phyloP scores from a whole-genome alignment of 2,888 invertebrate species.

The Drosophila differens region DNA sequence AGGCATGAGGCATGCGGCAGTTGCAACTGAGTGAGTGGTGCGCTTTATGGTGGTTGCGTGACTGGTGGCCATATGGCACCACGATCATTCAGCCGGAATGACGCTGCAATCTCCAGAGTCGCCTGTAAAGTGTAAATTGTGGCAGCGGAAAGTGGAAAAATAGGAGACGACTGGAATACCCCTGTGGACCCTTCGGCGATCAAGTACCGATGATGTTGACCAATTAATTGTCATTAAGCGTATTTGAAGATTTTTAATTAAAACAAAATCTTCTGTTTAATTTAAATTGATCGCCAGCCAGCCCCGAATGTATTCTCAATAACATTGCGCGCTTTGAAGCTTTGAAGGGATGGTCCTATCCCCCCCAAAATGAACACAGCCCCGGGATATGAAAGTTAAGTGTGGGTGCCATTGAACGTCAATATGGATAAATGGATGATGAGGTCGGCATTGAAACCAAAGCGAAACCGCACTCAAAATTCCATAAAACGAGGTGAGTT shows the following conservation, averaged over 20 bases:
- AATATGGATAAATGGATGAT: constrained; percentile 25
- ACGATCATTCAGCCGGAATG: constrained; percentile 41
- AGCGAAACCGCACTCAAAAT: constrained; percentile 37
- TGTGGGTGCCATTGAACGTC: constrained; percentile 42
- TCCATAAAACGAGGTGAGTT: constrained; percentile 23
- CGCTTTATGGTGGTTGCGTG: constrained; percentile 75
- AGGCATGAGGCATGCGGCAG: neutral
- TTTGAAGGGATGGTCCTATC: constrained; percentile 1
- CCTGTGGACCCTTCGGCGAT: constrained; percentile 22
- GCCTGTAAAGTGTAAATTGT: constrained; percentile 48
- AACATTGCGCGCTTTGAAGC: constrained; percentile 44
- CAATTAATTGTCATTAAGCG: constrained; percentile 82
- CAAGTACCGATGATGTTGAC: constrained; percentile 66
- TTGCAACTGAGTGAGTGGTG: constrained; percentile 24
- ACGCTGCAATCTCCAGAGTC: constrained; percentile 45
- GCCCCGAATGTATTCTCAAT: constrained; percentile 53
- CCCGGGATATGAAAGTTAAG: neutral
- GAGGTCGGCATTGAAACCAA: constrained; percentile 57
- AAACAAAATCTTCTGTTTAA: constrained; percentile 79
- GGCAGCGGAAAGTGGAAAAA: constrained; percentile 28
- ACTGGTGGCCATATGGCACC: constrained; percentile 69
- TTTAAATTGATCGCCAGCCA: constrained; percentile 77
- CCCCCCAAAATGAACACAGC: neutral
- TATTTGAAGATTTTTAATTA: constrained; percentile 82
- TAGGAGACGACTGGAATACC: constrained; percentile 27